These are phyloP conservation scores for Paraplagusia blochii DNA, from an alignment of 2,113 vertebrate species.

Conservation along the genomic window DNA sequence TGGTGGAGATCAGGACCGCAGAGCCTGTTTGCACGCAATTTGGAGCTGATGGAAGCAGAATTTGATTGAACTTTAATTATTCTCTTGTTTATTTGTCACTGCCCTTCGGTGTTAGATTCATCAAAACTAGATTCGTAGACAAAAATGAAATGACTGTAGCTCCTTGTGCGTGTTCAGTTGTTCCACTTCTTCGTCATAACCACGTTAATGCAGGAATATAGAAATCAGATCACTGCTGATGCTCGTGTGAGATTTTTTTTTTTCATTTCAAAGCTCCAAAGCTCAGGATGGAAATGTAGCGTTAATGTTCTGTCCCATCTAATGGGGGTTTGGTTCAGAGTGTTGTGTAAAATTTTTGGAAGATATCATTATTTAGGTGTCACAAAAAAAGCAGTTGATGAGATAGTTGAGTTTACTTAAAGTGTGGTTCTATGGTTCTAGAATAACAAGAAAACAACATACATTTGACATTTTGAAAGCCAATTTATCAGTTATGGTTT, in stretches of 20 bases:
- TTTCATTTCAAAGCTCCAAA: constrained; percentile 36
- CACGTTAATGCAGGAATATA: constrained; percentile 1
- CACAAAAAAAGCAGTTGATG: neutral
- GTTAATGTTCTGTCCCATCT: constrained; percentile 33
- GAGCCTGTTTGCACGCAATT: constrained; percentile 53
- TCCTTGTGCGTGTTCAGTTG: neutral
- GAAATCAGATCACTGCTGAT: constrained; percentile 3
- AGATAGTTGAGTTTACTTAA: neutral
- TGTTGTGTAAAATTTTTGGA: constrained; percentile 4
- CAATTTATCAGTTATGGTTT: too few species aligned
- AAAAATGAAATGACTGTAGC: too few species aligned
- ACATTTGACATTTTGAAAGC: too few species aligned
- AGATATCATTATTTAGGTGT: constrained; percentile 6
- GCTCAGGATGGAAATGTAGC: constrained; percentile 64
- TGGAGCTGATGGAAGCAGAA: constrained; percentile 43
- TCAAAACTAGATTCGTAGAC: constrained; percentile 4
- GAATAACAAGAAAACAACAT: too few species aligned
- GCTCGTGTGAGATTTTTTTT: too few species aligned
- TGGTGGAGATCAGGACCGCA: constrained; percentile 41
- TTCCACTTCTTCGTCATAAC: constrained; percentile 29
- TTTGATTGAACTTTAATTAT: constrained; percentile 36
- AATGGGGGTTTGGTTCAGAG: constrained; percentile 12
- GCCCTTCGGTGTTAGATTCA: constrained; percentile 45
- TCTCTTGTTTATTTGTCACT: constrained; percentile 35
- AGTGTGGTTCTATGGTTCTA: neutral